These are phyloP conservation scores for Chelmon rostratus DNA, from an alignment of 2,797 vertebrate genomes.

Conservation along the genomic window DNA sequence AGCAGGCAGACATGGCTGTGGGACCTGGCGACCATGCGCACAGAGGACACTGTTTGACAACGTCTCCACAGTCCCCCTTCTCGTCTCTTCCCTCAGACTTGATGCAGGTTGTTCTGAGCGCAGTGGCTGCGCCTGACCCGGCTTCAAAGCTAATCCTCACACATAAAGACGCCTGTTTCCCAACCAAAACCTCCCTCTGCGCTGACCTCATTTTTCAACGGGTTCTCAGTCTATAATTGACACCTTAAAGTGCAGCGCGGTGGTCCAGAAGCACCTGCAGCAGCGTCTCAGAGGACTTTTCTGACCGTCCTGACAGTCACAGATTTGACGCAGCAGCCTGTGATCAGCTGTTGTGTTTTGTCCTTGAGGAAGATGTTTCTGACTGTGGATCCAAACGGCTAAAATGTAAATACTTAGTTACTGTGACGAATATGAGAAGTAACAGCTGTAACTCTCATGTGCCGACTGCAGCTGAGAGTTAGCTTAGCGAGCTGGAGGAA, in stretches of 20 bases:
- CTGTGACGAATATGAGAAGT: not conserved
- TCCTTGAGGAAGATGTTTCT: not conserved
- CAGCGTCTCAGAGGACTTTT: not conserved
- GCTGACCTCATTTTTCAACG: slow-evolving; percentile 33
- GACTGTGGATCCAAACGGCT: not conserved
- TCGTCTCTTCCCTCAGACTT: not conserved
- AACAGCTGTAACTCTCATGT: not conserved
- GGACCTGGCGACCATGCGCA: not conserved
- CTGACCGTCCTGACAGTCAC: not conserved
- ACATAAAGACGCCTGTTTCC: slow-evolving; percentile 13
- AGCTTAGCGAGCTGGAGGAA: not conserved
- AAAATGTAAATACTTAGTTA: not conserved
- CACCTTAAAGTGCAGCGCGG: not conserved
- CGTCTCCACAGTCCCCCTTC: not conserved
- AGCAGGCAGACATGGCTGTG: slow-evolving; percentile 19
- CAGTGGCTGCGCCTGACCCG: not conserved
- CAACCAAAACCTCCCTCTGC: slow-evolving; percentile 1
- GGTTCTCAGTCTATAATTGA: slow-evolving; percentile 28
- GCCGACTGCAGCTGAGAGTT: not conserved
- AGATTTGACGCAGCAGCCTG: not conserved
- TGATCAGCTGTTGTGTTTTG: not conserved
- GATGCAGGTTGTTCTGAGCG: not conserved
- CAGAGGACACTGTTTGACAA: slow-evolving; percentile 13
- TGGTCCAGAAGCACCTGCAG: slow-evolving; percentile 33
- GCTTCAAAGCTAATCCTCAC: slow-evolving; percentile 33